Percentiles rank a stretch among this genome's conserved stretches.
Conservation (phyloP, 2,888 invertebrate species). For the Onchidella celtica region DNA sequence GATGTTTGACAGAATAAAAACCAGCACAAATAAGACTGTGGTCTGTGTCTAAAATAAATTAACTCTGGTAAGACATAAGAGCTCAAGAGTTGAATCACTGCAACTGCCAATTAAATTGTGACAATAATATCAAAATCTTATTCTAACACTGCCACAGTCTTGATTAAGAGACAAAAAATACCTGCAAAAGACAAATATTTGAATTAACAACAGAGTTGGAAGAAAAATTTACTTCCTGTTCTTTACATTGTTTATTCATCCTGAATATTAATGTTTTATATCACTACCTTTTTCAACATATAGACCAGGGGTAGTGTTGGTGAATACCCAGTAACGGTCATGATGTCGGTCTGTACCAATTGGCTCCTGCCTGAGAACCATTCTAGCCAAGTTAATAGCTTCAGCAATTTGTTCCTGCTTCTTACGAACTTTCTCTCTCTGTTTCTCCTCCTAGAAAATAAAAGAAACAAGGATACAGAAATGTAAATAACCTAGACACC, state of each 20-base stretch:
- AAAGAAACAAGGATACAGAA: neutral
- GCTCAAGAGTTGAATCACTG: neutral
- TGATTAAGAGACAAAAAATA: neutral
- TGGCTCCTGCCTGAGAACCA: constrained; percentile 72
- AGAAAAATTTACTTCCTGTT: too few species aligned
- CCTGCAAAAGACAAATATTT: neutral
- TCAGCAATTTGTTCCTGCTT: constrained; percentile 44
- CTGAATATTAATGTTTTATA: too few species aligned
- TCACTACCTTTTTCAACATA: constrained; percentile 79
- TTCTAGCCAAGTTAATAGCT: constrained; percentile 66
- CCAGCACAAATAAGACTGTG: neutral
- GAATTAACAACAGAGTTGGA: neutral
- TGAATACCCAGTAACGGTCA: constrained; percentile 80
- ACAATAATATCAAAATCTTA: too few species aligned
- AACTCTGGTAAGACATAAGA: neutral
- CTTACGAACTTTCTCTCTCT: constrained; percentile 34
- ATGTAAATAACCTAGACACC: too few species aligned
- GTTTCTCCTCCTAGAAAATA: constrained; percentile 38
- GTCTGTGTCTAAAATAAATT: too few species aligned
- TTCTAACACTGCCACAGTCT: too few species aligned
- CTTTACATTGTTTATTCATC: too few species aligned
- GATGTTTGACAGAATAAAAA: neutral
- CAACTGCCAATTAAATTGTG: too few species aligned
- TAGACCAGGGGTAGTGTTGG: constrained; percentile 76
- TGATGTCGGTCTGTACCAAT: constrained; percentile 80